phyloP scores from a whole-genome alignment of 2,797 vertebrate species.

The Chelidonichthys spinosus region DNA sequence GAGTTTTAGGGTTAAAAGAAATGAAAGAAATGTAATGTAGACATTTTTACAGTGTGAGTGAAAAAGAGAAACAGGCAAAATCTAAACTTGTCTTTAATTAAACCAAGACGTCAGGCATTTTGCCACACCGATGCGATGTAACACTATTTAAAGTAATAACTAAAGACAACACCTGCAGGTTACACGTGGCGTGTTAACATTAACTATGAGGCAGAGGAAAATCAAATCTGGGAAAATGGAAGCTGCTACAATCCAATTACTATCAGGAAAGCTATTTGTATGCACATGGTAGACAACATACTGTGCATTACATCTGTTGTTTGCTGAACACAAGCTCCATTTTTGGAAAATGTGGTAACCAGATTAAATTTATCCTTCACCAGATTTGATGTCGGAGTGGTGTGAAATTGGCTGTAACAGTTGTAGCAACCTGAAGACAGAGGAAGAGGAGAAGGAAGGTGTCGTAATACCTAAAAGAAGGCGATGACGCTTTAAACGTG shows the following conservation, averaged over 20 bases:
- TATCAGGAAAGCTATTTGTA: slow-evolving; percentile 31
- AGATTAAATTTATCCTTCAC: background rate
- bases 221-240: slow-evolving; percentile 43
- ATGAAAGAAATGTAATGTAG: too few species aligned
- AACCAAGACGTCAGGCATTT: slow-evolving; percentile 15
- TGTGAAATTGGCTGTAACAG: background rate
- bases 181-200: background rate
- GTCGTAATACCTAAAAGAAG: background rate
- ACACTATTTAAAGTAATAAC: slow-evolving; percentile 15
- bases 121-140: slow-evolving; percentile 1
- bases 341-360: background rate
- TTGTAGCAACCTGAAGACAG: background rate
- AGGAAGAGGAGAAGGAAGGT: background rate
- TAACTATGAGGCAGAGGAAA: slow-evolving; percentile 24
- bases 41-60: background rate
- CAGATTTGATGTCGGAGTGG: too few species aligned
- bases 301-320: slow-evolving; percentile 7
- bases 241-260: slow-evolving; percentile 15
- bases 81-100: slow-evolving; percentile 43
- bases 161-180: background rate
- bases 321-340: background rate
- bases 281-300: slow-evolving; percentile 3
- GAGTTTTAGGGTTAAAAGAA: too few species aligned
- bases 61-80: slow-evolving; percentile 1
- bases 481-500: background rate